Evolutionary conservation across 2,888 invertebrate species (phyloP), one percentile per base, ranked within the genome.

Genomic region (Lapara coniferarum): DNA sequence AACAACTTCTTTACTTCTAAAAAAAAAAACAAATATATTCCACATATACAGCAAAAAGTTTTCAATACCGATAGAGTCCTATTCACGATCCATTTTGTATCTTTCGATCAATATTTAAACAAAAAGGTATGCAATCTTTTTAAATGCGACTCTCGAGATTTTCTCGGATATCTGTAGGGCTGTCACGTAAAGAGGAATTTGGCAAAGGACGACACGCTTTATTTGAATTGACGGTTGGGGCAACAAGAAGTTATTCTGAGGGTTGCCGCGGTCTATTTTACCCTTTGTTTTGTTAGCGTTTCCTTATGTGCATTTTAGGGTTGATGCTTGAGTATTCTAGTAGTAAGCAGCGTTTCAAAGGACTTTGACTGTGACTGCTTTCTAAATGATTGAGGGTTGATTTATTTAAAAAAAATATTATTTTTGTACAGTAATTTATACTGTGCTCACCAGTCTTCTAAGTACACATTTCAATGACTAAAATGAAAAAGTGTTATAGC

Each of bases 61-160:
- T 56, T n/a, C 56, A 56, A 56, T 56, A 25, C 25, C 56, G 25
- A 56, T 56, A 25, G 13, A 25, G 13, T 13, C 25, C 25, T 13
- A 30, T n/a, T 37, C 57, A 8, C 25, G 57, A 25, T 58, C 30
- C 37, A 37, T 37, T 30, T 14, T 44, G 44, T 46, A 49, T 57
- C 19, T 49, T 63, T 63, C 49, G 49, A 49, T 49, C 63, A 49
- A 63, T 19, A 49, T 63, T 49, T 46, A n/a, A 63, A 63, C 63
- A 63, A 63, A 63, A 49, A 63, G 49, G 49, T 63, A n/a, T 59
- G 63, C 63, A 63, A 25, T 63, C 63, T 63, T 16, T 49, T 19
- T 6, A 63, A 49, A 63, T 63, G 49, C 63, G 49, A 63, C 44
- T 16, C 10, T 44, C 44, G 44, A 19, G 19, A 19, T 63, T 49